Base-by-base conservation (phyloP, 2,113 vertebrate genomes). In the Octodon degus region DNA sequence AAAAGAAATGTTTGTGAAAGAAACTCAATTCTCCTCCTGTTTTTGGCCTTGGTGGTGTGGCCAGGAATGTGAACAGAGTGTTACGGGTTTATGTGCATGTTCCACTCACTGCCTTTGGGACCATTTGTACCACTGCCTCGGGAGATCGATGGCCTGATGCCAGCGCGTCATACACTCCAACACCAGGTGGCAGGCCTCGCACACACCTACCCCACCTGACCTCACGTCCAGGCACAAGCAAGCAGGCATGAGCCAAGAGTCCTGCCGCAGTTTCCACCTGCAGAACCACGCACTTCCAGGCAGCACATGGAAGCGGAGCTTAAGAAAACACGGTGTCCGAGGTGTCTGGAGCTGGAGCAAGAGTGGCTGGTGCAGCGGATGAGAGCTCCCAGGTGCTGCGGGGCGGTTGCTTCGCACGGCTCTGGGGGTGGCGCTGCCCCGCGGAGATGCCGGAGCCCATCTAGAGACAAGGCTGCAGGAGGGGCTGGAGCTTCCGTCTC, bases 1-100 rank as follows among this genome's bases (percentile, higher is more conserved):
- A 94, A 93, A 92, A 80, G 74, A 80, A 85, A 86, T 37, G 50
- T 68, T 95, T 86, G 86, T 95, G 27, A 63, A 97, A 91, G 96
- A 94, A 97, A 93, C 74, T 62, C 55, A 90, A n/a, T 89, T 90
- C 67, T 92, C 91, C 68, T 89, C 43, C 80, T 81, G 82, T 34
- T 90, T 94, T 24, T 60, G 65, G 82, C 86, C 62, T 80, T 25
- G 17, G 77, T 63, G 34, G 67, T 43, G 7, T 68, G 77, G 50
- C 67, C 20, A 79, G 62, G 92, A 96, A 92, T 20, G 12, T 90
- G 79, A 67, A 88, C 62, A 68, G 16, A 16, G 58, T 12, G n/a
- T 76, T 79, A 34, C 34, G 22, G 50, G 82, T 65, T 86, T 86
- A 40, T 1, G 0, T 14, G 47, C 47, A 34, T 16, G 47, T 88